Conservation (phyloP, 2,888 invertebrate genomes). For the Acrobasis consociella region DNA sequence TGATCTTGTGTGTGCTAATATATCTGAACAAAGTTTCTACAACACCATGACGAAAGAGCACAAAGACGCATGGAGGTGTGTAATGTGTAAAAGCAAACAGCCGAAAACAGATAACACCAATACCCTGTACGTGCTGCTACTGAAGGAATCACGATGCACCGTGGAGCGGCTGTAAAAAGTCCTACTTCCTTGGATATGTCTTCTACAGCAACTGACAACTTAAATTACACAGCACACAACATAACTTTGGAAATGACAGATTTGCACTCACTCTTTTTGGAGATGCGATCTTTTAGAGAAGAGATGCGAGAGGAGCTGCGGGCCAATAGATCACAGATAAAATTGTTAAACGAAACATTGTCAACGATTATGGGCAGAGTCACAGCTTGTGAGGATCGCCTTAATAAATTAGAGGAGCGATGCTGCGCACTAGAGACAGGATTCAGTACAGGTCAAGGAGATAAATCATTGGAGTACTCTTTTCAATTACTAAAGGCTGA, state of each 20-base stretch:
- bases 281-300: background rate
- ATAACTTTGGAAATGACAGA: background rate
- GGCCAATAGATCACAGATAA: background rate
- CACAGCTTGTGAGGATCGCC: background rate
- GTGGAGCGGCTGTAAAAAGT: background rate
- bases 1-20: background rate
- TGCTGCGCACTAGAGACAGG: background rate
- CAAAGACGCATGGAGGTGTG: background rate
- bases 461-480: background rate
- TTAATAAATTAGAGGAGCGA: background rate
- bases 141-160: background rate
- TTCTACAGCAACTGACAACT: background rate
- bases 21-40: background rate
- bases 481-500: background rate
- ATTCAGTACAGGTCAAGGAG: background rate
- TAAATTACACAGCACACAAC: background rate
- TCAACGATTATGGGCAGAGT: background rate
- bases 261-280: too few relatives aligned
- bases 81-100: background rate
- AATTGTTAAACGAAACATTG: background rate
- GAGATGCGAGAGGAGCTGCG: background rate
- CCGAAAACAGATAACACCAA: background rate
- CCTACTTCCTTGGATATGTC: background rate
- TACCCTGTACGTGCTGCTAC: background rate
- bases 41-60: background rate